Percentiles rank a stretch among this genome's conserved stretches.
These are phyloP conservation scores for Dinomys branickii DNA, from an alignment of 2,113 vertebrate species.

Conservation along the genomic window DNA sequence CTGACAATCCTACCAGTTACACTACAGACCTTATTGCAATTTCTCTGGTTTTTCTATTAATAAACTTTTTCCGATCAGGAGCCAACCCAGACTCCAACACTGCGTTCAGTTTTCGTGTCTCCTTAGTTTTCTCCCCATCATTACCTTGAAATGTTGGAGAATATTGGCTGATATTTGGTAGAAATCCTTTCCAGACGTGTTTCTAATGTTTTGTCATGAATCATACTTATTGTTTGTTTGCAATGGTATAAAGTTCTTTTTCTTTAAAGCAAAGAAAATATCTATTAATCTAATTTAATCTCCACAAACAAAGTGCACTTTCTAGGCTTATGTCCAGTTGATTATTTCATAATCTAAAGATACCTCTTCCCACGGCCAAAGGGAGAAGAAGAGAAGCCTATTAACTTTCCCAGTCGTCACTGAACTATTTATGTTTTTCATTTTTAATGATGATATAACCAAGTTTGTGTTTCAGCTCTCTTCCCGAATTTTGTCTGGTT, in stretches of 20 bases:
- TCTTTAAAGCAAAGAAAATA: constrained; percentile 22
- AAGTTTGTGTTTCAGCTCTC: background rate
- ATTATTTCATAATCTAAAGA: background rate
- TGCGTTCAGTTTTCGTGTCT: background rate
- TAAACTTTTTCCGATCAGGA: background rate
- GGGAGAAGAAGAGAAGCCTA: background rate
- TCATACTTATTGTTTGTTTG: background rate
- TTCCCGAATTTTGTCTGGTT: background rate
- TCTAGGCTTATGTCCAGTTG: background rate
- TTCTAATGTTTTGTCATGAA: background rate
- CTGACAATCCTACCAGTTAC: background rate
- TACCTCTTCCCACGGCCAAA: background rate
- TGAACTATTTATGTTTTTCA: background rate
- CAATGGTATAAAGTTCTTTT: background rate
- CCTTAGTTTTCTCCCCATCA: background rate
- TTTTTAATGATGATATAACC: background rate
- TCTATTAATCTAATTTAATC: background rate
- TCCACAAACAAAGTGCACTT: background rate
- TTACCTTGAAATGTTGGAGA: background rate
- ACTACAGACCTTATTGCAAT: background rate
- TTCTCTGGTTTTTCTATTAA: background rate
- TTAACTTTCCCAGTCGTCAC: background rate
- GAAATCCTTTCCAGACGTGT: background rate
- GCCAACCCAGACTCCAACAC: background rate
- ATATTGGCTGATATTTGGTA: background rate